phyloP scores from a whole-genome alignment of 2,113 vertebrate species.

The Crotalus helleri region DNA sequence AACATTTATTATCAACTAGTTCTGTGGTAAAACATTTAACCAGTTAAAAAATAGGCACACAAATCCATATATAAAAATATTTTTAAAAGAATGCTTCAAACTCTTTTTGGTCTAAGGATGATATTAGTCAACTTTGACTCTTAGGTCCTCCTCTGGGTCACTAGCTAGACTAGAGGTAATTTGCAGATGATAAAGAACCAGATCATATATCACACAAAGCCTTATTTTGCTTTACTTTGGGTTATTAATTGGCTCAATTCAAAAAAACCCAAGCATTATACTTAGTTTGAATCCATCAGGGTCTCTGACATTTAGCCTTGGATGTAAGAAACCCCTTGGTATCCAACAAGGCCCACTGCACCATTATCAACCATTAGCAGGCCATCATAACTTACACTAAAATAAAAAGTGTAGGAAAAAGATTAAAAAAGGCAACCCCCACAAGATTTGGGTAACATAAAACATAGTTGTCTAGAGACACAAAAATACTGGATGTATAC shows the following conservation, averaged over 20 bases:
- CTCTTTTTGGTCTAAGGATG: background rate
- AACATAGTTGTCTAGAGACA: background rate
- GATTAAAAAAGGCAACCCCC: background rate
- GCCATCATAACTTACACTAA: background rate
- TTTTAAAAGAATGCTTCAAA: background rate
- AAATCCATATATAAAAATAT: background rate
- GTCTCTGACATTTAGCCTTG: background rate
- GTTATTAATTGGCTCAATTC: background rate
- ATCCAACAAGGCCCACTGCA: background rate
- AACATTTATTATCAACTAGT: background rate
- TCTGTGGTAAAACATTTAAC: background rate
- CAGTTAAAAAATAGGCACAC: conserved; percentile 14
- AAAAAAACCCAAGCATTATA: background rate
- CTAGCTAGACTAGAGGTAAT: background rate
- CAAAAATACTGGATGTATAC: background rate
- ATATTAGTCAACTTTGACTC: background rate
- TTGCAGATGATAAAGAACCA: background rate
- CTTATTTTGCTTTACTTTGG: background rate
- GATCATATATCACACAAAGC: background rate
- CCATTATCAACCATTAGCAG: background rate
- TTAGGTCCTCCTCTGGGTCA: background rate
- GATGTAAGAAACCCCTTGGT: background rate
- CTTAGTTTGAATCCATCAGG: background rate
- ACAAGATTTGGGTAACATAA: background rate
- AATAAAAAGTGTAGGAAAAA: background rate